Evolutionary conservation across 1,140 invertebrate genomes (phyloP).

Genomic region (Anastatus disparis): DNA sequence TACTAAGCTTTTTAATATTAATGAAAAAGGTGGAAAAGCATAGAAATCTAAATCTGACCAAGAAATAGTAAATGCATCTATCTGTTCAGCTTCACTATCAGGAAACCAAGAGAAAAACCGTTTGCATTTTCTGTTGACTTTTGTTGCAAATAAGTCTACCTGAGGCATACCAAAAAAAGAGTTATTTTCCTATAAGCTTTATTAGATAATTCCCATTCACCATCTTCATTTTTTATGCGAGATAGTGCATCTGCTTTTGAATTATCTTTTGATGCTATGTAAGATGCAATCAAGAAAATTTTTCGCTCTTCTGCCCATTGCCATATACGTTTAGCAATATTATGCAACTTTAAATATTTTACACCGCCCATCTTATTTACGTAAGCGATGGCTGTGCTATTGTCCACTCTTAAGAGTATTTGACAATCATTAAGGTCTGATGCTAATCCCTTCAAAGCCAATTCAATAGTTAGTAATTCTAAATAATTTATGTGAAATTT

Average conservation of each 20-base stretch:
- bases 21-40: no score
- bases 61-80: conserved; percentile 39
- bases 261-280: conserved; percentile 7
- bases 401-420: no score
- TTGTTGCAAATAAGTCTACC: conserved; percentile 30
- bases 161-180: neutral
- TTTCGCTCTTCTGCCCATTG: neutral
- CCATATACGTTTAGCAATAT: no score
- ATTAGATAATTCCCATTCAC: conserved; percentile 4
- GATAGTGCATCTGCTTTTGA: neutral
- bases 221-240: neutral
- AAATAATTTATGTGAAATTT: no score
- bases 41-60: conserved; percentile 29
- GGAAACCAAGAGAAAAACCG: conserved; percentile 20
- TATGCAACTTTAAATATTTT: no score
- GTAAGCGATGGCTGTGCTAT: no score
- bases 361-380: no score
- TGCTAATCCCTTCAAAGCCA: conserved; percentile 5
- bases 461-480: no score
- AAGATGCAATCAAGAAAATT: neutral
- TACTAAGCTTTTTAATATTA: no score
- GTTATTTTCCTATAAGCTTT: no score
- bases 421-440: no score
- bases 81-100: neutral
- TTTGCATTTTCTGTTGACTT: conserved; percentile 27